Evolutionary conservation across 2,888 invertebrate species (phyloP).

Genomic region (Malthinus flaveolus): DNA sequence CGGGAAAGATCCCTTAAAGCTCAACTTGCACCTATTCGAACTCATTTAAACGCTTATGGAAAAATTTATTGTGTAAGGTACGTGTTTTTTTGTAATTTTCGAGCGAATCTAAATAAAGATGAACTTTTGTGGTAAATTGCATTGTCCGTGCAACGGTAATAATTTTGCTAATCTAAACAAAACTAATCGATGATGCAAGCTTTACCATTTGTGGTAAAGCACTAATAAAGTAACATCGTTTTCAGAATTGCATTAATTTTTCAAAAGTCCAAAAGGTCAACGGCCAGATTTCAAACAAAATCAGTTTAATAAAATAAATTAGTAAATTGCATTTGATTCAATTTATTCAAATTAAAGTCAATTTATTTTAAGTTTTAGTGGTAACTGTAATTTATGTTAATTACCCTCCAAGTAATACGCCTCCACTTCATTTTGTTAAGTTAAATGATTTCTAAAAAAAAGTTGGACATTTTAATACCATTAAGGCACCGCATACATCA

Average conservation of each 20-base stretch:
- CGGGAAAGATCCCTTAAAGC: no score
- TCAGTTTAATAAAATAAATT: slow-evolving; percentile 8
- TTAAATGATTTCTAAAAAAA: no score
- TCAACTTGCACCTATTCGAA: no score
- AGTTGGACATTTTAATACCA: no score
- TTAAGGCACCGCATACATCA: no score
- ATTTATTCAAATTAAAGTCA: not conserved
- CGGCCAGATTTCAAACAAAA: slow-evolving; percentile 1
- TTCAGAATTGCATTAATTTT: not conserved
- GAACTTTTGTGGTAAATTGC: no score
- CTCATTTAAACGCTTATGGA: no score
- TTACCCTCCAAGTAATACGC: no score
- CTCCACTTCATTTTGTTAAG: no score
- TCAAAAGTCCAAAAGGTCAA: slow-evolving; percentile 1
- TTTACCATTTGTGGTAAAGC: not conserved
- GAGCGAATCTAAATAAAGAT: no score
- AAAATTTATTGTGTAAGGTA: no score
- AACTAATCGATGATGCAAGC: slow-evolving; percentile 8
- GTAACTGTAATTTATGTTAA: not conserved
- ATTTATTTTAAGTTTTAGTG: not conserved
- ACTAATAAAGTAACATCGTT: slow-evolving; percentile 3
- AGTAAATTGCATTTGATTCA: slow-evolving; percentile 4
- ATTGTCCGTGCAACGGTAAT: slow-evolving; percentile 1
- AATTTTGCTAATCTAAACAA: slow-evolving; percentile 1
- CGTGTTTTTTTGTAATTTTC: no score